These are phyloP conservation scores for Solenodon paradoxus DNA, from an alignment of 2,113 vertebrate genomes.

Conservation along the genomic window DNA sequence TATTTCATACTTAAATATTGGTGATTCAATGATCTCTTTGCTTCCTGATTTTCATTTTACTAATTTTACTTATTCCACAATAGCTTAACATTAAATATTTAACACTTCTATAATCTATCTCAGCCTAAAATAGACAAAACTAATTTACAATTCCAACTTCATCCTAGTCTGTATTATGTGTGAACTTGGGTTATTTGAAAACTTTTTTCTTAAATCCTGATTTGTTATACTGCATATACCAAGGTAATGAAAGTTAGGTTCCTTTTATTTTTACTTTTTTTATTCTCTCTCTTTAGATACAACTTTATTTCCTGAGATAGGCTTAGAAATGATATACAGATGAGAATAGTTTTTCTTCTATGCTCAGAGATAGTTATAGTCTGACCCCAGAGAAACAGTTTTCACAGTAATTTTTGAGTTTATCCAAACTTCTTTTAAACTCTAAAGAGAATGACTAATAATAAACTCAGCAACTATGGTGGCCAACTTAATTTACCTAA, in stretches of 20 bases:
- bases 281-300: background rate
- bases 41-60: background rate
- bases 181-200: background rate
- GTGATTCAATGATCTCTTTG: background rate
- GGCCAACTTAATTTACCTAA: conserved; percentile 63
- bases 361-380: conserved; percentile 28
- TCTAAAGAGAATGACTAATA: conserved; percentile 44
- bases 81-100: background rate
- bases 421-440: background rate
- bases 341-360: background rate
- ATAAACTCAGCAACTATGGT: conserved; percentile 5
- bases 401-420: conserved; percentile 54
- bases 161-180: background rate
- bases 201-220: conserved; percentile 8
- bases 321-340: conserved; percentile 3
- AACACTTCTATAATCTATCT: background rate
- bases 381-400: conserved; percentile 61
- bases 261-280: conserved; percentile 19
- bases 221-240: background rate
- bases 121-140: background rate
- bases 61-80: background rate
- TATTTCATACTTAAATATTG: background rate
- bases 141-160: background rate
- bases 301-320: background rate
- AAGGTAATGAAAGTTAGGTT: background rate